phyloP scores from a whole-genome alignment of 2,888 invertebrate genomes.

The Papilio gigon region DNA sequence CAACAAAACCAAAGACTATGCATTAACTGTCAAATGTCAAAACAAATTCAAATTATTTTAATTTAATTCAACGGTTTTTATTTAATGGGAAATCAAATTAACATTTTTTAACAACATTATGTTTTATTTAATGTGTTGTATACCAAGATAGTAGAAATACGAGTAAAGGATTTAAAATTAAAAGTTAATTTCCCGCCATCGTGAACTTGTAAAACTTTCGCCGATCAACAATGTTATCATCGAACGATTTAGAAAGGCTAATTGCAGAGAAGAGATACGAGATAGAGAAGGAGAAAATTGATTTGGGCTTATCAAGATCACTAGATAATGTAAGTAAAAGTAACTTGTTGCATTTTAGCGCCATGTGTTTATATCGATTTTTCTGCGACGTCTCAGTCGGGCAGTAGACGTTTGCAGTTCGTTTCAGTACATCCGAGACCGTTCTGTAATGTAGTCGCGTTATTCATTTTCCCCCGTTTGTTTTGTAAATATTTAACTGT shows the following conservation, averaged over 20 bases:
- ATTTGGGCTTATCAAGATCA: conserved; percentile 58
- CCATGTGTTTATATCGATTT: conserved; percentile 58
- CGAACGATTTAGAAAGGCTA: conserved; percentile 70
- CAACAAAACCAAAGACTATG: background rate
- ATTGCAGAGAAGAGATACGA: conserved; percentile 74
- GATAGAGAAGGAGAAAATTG: conserved; percentile 72
- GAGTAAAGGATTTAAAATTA: background rate
- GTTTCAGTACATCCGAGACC: conserved; percentile 26
- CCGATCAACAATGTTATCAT: conserved; percentile 68
- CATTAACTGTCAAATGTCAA: conserved; percentile 2
- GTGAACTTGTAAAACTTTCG: conserved; percentile 50
- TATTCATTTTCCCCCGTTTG: conserved; percentile 10
- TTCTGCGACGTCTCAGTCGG: conserved; percentile 51
- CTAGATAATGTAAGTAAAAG: conserved; percentile 52
- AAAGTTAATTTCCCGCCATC: conserved; percentile 53
- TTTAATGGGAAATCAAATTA: background rate
- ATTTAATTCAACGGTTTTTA: conserved; percentile 15
- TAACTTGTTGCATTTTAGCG: conserved; percentile 43
- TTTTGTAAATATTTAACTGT: conserved; percentile 21
- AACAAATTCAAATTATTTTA: conserved; percentile 22
- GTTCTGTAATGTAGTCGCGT: conserved; percentile 21
- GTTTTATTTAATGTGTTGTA: background rate
- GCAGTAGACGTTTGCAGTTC: background rate
- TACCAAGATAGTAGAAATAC: background rate
- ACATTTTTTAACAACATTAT: background rate